These are phyloP conservation scores for Trogon melanurus DNA, from an alignment of 2,113 vertebrate genomes.

Conservation along the genomic window DNA sequence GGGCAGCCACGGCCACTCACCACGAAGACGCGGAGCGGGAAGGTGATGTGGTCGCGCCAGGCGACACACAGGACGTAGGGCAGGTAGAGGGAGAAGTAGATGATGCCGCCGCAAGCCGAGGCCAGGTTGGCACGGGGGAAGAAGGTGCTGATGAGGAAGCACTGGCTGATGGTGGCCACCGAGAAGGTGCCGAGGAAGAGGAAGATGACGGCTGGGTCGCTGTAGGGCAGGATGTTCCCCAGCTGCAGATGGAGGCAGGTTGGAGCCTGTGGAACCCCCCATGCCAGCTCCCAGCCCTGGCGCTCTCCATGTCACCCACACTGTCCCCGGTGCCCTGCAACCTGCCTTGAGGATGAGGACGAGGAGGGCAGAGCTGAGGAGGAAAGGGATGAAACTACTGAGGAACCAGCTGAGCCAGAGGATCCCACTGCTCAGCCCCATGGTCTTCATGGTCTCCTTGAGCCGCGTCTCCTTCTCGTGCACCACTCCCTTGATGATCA, in stretches of 20 bases:
- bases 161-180: constrained; percentile 89
- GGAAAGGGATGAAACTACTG: constrained; percentile 87
- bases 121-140: constrained; percentile 90
- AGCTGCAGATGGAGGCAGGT: constrained; percentile 65
- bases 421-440: constrained; percentile 84
- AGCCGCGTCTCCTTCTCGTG: constrained; percentile 90
- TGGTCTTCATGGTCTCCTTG: constrained; percentile 90
- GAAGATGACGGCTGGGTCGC: constrained; percentile 83
- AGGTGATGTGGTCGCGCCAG: constrained; percentile 85
- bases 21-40: constrained; percentile 68
- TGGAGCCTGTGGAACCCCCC: neutral
- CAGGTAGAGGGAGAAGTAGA: constrained; percentile 89
- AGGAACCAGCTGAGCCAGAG: constrained; percentile 94
- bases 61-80: constrained; percentile 88
- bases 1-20: constrained; percentile 58
- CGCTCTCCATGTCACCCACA: fast-evolving
- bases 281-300: fast-evolving
- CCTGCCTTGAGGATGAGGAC: constrained; percentile 87
- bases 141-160: constrained; percentile 91
- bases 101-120: constrained; percentile 87
- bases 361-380: constrained; percentile 82
- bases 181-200: constrained; percentile 88
- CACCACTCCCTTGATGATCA: constrained; percentile 91
- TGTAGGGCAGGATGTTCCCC: constrained; percentile 90
- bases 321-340: neutral